These are phyloP conservation scores for Rhombomys opimus DNA, from an alignment of 2,113 vertebrate species.

Conservation along the genomic window DNA sequence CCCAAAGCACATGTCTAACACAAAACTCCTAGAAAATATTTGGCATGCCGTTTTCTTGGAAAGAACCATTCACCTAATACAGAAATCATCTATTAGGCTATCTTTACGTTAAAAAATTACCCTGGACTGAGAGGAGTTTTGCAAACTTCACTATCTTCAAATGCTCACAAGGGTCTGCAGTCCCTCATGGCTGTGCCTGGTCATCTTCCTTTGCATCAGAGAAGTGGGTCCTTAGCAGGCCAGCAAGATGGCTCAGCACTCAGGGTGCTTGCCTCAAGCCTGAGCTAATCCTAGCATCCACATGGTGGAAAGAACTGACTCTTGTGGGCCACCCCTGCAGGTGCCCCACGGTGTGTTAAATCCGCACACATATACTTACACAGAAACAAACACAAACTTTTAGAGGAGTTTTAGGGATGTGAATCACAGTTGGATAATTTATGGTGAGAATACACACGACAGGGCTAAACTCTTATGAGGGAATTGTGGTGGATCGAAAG, in stretches of 20 bases:
- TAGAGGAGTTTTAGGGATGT: slow-evolving; percentile 88
- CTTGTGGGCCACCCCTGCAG: background rate
- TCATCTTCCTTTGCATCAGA: slow-evolving; percentile 87
- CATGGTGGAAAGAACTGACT: background rate
- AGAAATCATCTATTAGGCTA: background rate
- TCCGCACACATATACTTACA: background rate
- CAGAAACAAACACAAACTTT: background rate
- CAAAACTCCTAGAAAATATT: slow-evolving; percentile 43
- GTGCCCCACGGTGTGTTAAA: background rate
- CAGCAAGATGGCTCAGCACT: background rate
- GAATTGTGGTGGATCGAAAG: slow-evolving; percentile 91
- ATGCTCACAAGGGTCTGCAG: background rate
- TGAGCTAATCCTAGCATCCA: background rate
- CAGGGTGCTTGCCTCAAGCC: background rate
- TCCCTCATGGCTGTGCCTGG: background rate
- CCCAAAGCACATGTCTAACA: background rate
- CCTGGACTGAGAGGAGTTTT: background rate
- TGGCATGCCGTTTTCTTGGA: background rate
- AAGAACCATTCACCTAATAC: background rate
- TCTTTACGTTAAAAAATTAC: background rate
- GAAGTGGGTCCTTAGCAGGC: slow-evolving; percentile 82
- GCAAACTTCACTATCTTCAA: background rate
- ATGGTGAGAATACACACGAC: slow-evolving; percentile 91
- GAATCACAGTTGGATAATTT: slow-evolving; percentile 93
- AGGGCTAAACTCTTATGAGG: slow-evolving; percentile 91